Evolutionary conservation across 2,797 vertebrate species (phyloP).

Genomic region (Tragelaphus eurycerus): DNA sequence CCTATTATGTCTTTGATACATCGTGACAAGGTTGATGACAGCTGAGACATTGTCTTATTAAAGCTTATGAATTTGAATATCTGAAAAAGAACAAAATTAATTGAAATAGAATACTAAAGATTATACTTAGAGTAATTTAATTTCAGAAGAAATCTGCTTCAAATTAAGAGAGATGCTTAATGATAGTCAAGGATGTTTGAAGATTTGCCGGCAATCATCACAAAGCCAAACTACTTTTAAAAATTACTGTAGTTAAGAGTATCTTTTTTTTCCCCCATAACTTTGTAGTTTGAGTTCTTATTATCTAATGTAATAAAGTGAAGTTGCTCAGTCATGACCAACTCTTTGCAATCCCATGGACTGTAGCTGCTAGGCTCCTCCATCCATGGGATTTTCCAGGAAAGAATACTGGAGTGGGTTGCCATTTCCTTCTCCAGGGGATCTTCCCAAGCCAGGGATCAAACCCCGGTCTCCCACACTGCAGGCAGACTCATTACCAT

Average conservation of each 20-base stretch:
- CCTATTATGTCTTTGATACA: slow-evolving; percentile 83
- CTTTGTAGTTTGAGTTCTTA: background rate
- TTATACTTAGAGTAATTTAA: slow-evolving; percentile 22
- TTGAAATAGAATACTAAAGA: slow-evolving; percentile 23
- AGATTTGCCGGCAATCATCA: background rate
- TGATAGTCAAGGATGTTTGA: background rate
- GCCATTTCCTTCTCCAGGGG: background rate
- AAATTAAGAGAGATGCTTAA: slow-evolving; percentile 22
- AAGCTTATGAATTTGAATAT: slow-evolving; percentile 84
- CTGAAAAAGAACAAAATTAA: slow-evolving; percentile 79
- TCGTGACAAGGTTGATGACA: slow-evolving; percentile 82
- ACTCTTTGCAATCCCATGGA: background rate
- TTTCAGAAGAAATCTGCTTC: slow-evolving; percentile 44
- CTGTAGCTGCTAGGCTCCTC: background rate
- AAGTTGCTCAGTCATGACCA: background rate
- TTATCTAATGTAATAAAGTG: background rate
- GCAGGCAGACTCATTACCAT: background rate
- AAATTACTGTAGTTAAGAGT: slow-evolving; percentile 32
- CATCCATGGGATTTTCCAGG: background rate
- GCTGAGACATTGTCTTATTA: slow-evolving; percentile 82
- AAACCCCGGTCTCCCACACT: background rate
- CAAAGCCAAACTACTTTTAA: slow-evolving; percentile 19
- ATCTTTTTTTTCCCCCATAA: background rate
- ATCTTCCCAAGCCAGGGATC: background rate
- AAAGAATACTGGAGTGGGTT: background rate